These are phyloP conservation scores for Morone chrysops DNA, from an alignment of 2,113 vertebrate species.

Conservation along the genomic window DNA sequence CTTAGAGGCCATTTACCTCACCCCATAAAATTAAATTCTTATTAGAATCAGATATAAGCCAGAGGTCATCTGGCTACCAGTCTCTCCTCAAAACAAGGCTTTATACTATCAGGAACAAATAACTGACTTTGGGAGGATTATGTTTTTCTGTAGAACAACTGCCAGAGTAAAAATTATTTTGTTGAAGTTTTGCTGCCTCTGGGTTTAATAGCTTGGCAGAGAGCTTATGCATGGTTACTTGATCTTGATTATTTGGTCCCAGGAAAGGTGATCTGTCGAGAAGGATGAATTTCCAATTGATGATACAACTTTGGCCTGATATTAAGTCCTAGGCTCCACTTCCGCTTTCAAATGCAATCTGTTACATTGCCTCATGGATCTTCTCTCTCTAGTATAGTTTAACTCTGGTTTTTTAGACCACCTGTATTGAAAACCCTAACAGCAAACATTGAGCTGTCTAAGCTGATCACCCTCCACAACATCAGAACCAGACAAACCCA, in stretches of 20 bases:
- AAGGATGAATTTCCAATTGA: conserved; percentile 6
- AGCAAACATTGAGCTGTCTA: conserved; percentile 28
- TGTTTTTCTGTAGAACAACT: conserved; percentile 1
- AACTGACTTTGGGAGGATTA: conserved; percentile 4
- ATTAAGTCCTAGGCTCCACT: neutral
- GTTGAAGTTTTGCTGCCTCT: neutral
- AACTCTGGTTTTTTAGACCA: neutral
- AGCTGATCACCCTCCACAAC: conserved; percentile 25
- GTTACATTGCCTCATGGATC: neutral
- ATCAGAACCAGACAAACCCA: conserved; percentile 58
- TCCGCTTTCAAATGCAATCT: conserved; percentile 8
- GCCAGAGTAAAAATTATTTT: conserved; percentile 27
- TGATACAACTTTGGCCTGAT: conserved; percentile 29
- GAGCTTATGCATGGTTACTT: conserved; percentile 1
- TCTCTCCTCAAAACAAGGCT: conserved; percentile 20
- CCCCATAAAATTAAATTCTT: neutral
- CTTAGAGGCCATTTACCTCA: conserved; percentile 20
- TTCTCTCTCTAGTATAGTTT: neutral
- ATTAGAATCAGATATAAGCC: conserved; percentile 23
- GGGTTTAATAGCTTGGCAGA: conserved; percentile 1
- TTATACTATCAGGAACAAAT: conserved; percentile 23
- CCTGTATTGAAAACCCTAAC: conserved; percentile 19
- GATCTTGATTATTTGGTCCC: conserved; percentile 33
- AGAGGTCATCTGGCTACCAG: conserved; percentile 36
- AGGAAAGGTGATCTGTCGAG: conserved; percentile 11